Conservation (phyloP, 37 sponge, comb jelly and placozoan species). For the Aplysina aerophoba region DNA sequence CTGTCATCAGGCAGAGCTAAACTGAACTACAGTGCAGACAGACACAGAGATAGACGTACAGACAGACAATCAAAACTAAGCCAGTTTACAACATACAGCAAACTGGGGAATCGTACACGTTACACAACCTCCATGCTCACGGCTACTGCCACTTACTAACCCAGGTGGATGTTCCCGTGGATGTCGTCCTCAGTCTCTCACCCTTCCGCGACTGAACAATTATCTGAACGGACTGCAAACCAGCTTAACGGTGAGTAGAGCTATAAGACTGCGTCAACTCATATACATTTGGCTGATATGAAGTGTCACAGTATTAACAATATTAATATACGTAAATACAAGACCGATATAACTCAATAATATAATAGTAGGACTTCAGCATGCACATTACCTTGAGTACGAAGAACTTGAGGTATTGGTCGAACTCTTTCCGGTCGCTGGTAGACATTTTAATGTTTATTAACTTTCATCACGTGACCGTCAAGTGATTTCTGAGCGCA, state of each 20-base stretch:
- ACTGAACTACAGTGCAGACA: conserved; percentile 56
- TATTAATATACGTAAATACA: too few relatives aligned
- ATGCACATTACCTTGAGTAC: conserved; percentile 65
- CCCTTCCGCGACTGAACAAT: conserved; percentile 80
- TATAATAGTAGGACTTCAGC: too few relatives aligned
- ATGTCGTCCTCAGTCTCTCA: conserved; percentile 52
- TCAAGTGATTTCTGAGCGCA: too few relatives aligned
- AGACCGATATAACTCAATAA: too few relatives aligned
- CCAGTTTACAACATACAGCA: too few relatives aligned
- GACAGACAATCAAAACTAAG: background rate
- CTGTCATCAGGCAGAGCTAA: conserved; percentile 66
- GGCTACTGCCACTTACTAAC: conserved; percentile 35
- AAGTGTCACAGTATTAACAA: too few relatives aligned
- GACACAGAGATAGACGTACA: conserved; percentile 9
- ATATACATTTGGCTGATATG: too few relatives aligned
- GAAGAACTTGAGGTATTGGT: conserved; percentile 82
- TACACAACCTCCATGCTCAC: too few relatives aligned
- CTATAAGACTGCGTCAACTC: too few relatives aligned
- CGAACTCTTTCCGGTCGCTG: conserved; percentile 71
- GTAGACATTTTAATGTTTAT: conserved; percentile 51
- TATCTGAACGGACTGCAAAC: conserved; percentile 71
- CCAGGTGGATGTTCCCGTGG: conserved; percentile 65
- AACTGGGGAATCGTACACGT: too few relatives aligned
- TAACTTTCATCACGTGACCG: too few relatives aligned
- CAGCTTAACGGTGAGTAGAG: too few relatives aligned